Percentiles rank a stretch among this genome's conserved stretches.
Conservation (phyloP, 2,113 vertebrate species). For the Odocoileus virginianus region DNA sequence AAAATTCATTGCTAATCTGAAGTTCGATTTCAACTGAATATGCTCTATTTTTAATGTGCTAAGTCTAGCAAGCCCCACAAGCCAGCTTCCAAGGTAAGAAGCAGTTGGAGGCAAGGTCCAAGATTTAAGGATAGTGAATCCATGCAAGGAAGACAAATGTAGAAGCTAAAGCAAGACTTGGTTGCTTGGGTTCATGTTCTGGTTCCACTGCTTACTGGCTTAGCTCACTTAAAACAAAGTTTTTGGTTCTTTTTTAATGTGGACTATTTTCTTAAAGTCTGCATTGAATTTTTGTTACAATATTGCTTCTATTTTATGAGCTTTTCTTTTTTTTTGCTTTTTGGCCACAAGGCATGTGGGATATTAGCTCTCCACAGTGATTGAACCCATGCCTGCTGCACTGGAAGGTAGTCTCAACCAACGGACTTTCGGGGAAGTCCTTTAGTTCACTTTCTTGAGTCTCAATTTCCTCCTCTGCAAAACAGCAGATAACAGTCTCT, state of each 20-base stretch:
- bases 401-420: background rate
- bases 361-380: background rate
- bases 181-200: background rate
- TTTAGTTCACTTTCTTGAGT: background rate
- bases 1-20: background rate
- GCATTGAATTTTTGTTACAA: background rate
- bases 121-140: background rate
- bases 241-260: background rate
- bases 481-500: background rate
- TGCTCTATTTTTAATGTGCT: constrained; percentile 20
- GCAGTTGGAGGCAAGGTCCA: background rate
- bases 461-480: background rate
- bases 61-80: background rate
- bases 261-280: background rate
- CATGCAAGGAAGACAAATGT: background rate
- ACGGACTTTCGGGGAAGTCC: background rate
- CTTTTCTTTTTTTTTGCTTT: background rate
- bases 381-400: background rate
- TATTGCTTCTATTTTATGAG: background rate
- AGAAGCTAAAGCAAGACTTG: background rate
- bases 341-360: background rate
- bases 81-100: background rate
- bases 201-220: background rate
- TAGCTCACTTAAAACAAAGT: background rate
- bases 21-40: background rate